Evolutionary conservation across 2,888 invertebrate genomes (phyloP).

Genomic region (Cantharis rufa): DNA sequence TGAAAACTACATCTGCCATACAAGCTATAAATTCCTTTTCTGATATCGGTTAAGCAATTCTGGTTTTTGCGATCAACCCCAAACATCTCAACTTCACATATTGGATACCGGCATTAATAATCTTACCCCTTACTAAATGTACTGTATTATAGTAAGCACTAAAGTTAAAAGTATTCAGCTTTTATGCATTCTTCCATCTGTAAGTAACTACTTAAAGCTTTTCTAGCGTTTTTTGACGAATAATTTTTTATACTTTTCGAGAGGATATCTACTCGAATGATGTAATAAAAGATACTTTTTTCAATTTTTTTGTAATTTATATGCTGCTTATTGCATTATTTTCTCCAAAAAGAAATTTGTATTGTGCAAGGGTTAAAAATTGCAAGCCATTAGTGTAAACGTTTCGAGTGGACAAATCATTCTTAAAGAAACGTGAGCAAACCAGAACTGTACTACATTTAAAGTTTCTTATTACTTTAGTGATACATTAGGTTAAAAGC

Average conservation of each 20-base stretch:
- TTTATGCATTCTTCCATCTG: constrained; percentile 14
- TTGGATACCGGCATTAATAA: constrained; percentile 25
- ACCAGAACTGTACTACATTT: constrained; percentile 31
- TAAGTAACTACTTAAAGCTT: constrained; percentile 3
- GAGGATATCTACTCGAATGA: background rate
- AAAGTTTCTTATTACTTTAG: constrained; percentile 39
- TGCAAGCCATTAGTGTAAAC: constrained; percentile 11
- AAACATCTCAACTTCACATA: constrained; percentile 22
- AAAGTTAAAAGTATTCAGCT: constrained; percentile 15
- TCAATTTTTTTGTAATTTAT: background rate
- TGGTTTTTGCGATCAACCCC: constrained; percentile 17
- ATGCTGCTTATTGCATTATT: background rate
- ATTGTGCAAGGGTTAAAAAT: background rate
- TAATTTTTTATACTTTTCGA: background rate
- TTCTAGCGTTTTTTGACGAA: background rate
- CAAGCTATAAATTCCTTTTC: constrained; percentile 19
- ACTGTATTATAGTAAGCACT: constrained; percentile 22
- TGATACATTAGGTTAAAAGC: constrained; percentile 48
- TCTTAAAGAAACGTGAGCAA: constrained; percentile 12
- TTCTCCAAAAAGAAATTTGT: background rate
- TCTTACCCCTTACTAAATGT: constrained; percentile 24
- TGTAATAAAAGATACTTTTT: background rate
- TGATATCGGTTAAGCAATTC: constrained; percentile 17
- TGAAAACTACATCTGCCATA: constrained; percentile 18
- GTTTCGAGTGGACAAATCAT: constrained; percentile 3